Base-by-base conservation (phyloP, 2,888 invertebrate species). In the Clanis bilineata region DNA sequence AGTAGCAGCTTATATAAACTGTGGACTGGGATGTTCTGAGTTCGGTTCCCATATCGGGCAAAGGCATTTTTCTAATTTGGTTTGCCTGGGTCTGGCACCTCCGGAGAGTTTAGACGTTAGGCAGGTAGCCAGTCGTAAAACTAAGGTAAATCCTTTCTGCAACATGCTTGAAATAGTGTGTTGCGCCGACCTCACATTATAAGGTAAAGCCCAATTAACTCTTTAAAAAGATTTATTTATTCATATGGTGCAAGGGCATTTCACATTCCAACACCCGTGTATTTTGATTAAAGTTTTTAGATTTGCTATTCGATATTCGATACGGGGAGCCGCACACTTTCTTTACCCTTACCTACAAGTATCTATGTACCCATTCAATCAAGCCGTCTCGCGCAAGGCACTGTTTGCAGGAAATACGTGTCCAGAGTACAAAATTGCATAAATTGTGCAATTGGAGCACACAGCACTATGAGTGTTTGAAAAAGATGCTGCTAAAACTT, bases 341-440 rank as follows among this genome's bases (percentile, higher is more conserved):
- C 51, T 51, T 51, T 51, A 51, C 18, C 18, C 51, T 7, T 51
- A 32, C 51, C 51, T 51, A 51, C 51, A 18, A 47, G 18, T 51
- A 51, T 51, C 51, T 51, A 51, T 51, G 51, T 32, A 51, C 51
- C 51, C 32, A 51, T 51, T 51, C 51, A 51, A 51, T 51, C 51
- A 51, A 32, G 51, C 32, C 56, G 56, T 41, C 67, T 64, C 65
- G 64, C 65, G 62, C 51, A 65, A 65, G 63, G 63, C 67, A 61
- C 65, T 68, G 71, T 71, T 69, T 71, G 69, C 67, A 56, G 57
- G 62, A 51, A 51, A 51, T 51, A 71, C 69, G 71, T 71, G 71
- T 63, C 58, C 62, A 23, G 71, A 69, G 67, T 69, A 67, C 67
- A 67, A 69, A 71, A 69, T 69, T 65, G 61, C 69, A 68, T 51